Conservation (phyloP, 2,113 vertebrate genomes). For the Anguilla japonica region DNA sequence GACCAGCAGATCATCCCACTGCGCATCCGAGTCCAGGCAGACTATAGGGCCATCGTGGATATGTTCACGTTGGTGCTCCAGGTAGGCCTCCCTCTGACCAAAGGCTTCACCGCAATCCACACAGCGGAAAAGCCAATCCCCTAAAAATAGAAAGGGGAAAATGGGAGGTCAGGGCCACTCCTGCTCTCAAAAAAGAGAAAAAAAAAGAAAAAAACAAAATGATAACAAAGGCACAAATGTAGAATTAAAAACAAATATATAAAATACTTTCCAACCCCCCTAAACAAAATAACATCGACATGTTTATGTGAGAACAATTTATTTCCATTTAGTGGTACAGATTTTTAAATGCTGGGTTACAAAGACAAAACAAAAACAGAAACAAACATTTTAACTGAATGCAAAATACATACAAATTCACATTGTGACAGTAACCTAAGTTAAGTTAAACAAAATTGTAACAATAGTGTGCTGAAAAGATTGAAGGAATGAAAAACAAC, state of each 20-base stretch:
- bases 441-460: not conserved
- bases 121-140: conserved; percentile 63
- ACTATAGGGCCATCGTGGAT: conserved; percentile 50
- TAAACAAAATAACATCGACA: not conserved
- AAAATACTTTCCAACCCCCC: not conserved
- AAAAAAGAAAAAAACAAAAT: conserved; percentile 36
- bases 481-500: no score
- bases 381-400: not conserved
- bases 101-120: conserved; percentile 66
- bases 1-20: conserved; percentile 47
- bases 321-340: not conserved
- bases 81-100: conserved; percentile 56
- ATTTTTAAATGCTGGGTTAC: not conserved
- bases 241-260: not conserved
- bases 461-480: no score
- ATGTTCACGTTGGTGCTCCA: conserved; percentile 61
- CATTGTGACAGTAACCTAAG: not conserved
- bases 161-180: conserved; percentile 61
- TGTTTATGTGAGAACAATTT: not conserved
- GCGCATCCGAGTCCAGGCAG: conserved; percentile 51
- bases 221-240: conserved; percentile 20
- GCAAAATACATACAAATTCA: not conserved
- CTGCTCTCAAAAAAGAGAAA: conserved; percentile 43
- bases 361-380: not conserved
- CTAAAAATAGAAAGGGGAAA: conserved; percentile 69